phyloP scores from a whole-genome alignment of 2,797 vertebrate genomes.

The Diglossa cyanea region DNA sequence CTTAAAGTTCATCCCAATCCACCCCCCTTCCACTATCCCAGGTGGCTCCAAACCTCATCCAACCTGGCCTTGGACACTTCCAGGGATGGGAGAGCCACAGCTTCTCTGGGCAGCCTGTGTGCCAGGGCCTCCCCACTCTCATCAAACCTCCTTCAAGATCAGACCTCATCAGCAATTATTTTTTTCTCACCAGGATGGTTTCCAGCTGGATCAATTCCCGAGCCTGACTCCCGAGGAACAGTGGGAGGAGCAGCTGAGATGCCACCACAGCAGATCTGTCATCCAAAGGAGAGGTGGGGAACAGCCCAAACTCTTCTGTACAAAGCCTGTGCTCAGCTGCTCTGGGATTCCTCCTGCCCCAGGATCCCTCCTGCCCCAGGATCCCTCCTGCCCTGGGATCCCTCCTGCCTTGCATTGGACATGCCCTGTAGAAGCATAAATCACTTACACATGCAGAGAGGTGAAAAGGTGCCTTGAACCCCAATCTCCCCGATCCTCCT shows the following conservation, averaged over 20 bases:
- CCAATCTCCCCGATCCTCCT: background rate
- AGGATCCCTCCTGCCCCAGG: background rate
- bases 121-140: background rate
- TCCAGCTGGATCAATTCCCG: background rate
- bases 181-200: background rate
- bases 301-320: background rate
- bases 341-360: background rate
- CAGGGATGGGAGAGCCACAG: background rate
- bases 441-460: rapidly evolving
- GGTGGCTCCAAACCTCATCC: background rate
- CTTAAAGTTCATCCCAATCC: background rate
- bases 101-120: background rate
- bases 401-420: background rate
- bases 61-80: rapidly evolving
- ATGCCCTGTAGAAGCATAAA: background rate
- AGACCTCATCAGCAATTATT: background rate
- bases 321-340: background rate
- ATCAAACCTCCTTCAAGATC: background rate
- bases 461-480: background rate
- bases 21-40: rapidly evolving
- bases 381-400: background rate
- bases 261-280: background rate
- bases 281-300: background rate
- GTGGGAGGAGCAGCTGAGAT: background rate
- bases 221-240: background rate